Conservation (phyloP, 2,888 invertebrate genomes). For the Apomyelois bistriatella region DNA sequence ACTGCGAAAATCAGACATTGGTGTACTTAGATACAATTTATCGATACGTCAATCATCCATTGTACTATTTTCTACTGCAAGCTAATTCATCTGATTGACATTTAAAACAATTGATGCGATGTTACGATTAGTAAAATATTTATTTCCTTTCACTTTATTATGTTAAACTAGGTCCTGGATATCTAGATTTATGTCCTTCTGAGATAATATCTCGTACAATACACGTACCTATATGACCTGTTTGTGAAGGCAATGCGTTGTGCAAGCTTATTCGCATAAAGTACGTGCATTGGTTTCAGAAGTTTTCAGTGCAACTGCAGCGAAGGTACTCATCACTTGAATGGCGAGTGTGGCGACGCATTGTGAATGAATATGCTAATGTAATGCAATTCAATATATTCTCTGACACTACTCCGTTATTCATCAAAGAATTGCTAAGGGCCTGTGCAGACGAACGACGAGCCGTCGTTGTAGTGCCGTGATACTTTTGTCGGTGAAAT, state of each 20-base stretch:
- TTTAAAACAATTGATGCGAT: conserved; percentile 52
- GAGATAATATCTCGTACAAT: background rate
- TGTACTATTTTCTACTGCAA: conserved; percentile 34
- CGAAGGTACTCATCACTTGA: conserved; percentile 22
- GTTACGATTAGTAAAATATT: conserved; percentile 27
- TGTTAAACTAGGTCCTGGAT: conserved; percentile 4
- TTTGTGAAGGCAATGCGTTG: conserved; percentile 25
- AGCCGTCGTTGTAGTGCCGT: background rate
- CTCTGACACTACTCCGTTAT: conserved; percentile 35
- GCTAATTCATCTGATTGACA: conserved; percentile 51
- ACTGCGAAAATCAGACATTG: conserved; percentile 28
- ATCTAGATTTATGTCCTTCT: background rate
- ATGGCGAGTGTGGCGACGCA: conserved; percentile 23
- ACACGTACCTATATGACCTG: background rate
- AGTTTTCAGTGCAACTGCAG: conserved; percentile 38
- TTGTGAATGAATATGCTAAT: conserved; percentile 55
- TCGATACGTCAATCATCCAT: conserved; percentile 61
- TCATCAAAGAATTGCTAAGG: conserved; percentile 35
- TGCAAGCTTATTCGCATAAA: conserved; percentile 41
- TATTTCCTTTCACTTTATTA: conserved; percentile 25
- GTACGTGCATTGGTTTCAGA: conserved; percentile 49
- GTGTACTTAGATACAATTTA: conserved; percentile 37
- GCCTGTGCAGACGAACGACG: background rate
- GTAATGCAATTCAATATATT: conserved; percentile 37
- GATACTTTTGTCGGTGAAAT: background rate